Base-by-base conservation (phyloP, 2,113 vertebrate species). In the Tricholaema leucomelas region DNA sequence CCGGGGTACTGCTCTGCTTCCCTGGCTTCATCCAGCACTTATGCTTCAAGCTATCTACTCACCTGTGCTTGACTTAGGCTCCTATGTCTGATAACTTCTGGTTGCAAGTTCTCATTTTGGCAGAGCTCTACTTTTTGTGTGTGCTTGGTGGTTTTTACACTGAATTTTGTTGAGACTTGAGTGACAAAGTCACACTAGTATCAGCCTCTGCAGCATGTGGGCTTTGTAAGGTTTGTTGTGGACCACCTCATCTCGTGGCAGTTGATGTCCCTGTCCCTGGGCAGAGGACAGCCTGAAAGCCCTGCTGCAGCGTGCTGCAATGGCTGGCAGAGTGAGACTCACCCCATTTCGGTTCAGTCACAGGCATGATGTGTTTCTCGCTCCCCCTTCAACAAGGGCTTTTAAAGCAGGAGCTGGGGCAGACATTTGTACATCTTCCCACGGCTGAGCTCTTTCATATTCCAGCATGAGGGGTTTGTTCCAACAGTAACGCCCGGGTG, bases 1-100 rank as follows among this genome's bases (percentile, higher is more conserved):
- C 21, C 38, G 1, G 21, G 2, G 4, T 1, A 15, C 23, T 50
- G 48, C 59, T 30, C 14, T 1, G 0, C 0, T 72, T 36, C 38
- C 67, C 56, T 33, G 85, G 24, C 59, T 80, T 15, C 7, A 2
- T 4, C 42, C 56, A 65, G 27, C 28, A 58, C 59, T 27, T 10
- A 11, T 28, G 6, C 67, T 40, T 38, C 48, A 56, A 65, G 30
- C 50, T 35, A 1, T 33, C 55, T 85, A 61, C 72, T 72, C 8
- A 1, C 42, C 13, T 1, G 0, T 25, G 35, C n/a, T 42, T 2
- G 5, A 64, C 38, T 82, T 85, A 61, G 67, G 64, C 66, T 69
- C 19, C 12, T 42, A 60, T 11, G 12, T 24, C 54, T 55, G 72
- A 9, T 28, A 42, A 23, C 23, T 90, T 87, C 48, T 33, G 25